phyloP scores from a whole-genome alignment of 2,113 vertebrate genomes.

The Ochotona curzoniae region DNA sequence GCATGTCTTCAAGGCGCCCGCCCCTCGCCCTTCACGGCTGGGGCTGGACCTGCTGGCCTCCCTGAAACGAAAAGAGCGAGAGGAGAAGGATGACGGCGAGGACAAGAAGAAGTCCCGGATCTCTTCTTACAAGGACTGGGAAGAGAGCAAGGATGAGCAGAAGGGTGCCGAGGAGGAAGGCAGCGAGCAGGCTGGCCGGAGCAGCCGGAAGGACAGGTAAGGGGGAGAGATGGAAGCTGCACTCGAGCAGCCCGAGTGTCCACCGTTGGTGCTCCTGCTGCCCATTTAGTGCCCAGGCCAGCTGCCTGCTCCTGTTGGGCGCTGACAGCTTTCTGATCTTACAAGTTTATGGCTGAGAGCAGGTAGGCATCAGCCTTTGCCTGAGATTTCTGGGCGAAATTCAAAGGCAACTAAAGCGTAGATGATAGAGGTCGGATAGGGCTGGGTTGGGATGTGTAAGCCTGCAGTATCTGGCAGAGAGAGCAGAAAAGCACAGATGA shows the following conservation, averaged over 20 bases:
- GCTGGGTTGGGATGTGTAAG: not conserved
- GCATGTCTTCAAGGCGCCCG: slow-evolving; percentile 95
- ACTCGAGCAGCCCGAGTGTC: not conserved
- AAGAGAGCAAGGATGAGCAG: slow-evolving; percentile 91
- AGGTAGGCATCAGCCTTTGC: not conserved
- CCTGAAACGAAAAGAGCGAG: slow-evolving; percentile 94
- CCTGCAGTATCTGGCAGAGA: not conserved
- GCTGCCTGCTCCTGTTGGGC: not conserved
- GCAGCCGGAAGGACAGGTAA: slow-evolving; percentile 91
- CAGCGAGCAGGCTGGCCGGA: slow-evolving; percentile 62
- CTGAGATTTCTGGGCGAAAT: not conserved
- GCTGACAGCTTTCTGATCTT: not conserved
- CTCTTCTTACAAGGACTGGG: slow-evolving; percentile 94
- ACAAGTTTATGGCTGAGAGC: not conserved
- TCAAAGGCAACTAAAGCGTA: not conserved
- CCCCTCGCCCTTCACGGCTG: slow-evolving; percentile 94
- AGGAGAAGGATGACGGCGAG: slow-evolving; percentile 88
- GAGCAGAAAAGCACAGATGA: not conserved
- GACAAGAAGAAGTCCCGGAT: slow-evolving; percentile 90
- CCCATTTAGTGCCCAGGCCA: too few species aligned
- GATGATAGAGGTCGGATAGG: not conserved
- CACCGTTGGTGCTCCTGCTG: not conserved
- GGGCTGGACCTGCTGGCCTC: slow-evolving; percentile 96
- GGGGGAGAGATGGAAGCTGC: too few species aligned
- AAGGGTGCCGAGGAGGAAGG: slow-evolving; percentile 89